A percentile compares a stretch with the other conserved stretches of the same genome.
Evolutionary conservation across 2,797 vertebrate species (phyloP).

Genomic region (Amblyraja radiata): DNA sequence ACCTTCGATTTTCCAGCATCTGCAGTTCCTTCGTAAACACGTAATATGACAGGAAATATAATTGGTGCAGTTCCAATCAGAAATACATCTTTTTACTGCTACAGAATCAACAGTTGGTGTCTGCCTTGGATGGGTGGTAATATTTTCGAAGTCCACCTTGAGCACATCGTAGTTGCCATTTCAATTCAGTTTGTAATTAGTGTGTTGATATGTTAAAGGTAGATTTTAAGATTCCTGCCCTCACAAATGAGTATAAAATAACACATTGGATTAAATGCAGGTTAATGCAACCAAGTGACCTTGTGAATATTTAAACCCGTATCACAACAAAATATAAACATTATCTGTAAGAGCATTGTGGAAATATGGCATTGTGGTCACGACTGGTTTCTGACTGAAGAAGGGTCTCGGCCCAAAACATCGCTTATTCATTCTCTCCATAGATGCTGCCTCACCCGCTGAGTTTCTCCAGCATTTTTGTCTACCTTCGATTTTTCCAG

Average conservation of each 20-base stretch:
- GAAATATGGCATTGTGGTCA: not conserved
- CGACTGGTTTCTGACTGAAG: not conserved
- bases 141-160: not conserved
- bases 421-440: too few relatives aligned
- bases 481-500: too few relatives aligned
- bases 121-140: not conserved
- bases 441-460: too few relatives aligned
- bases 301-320: not conserved
- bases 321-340: not conserved
- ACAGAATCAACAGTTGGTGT: not conserved
- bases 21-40: too few relatives aligned
- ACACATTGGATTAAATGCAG: not conserved
- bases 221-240: not conserved
- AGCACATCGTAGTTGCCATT: not conserved
- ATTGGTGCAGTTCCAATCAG: not conserved
- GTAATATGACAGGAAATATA: not conserved
- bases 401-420: not conserved
- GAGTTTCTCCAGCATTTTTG: too few relatives aligned
- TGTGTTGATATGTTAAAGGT: not conserved
- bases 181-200: not conserved
- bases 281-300: not conserved
- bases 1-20: too few relatives aligned
- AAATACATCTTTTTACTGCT: not conserved
- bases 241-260: not conserved
- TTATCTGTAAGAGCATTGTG: not conserved